Base-by-base conservation (phyloP, 2,797 vertebrate genomes). In the Pantherophis alleghaniensis region DNA sequence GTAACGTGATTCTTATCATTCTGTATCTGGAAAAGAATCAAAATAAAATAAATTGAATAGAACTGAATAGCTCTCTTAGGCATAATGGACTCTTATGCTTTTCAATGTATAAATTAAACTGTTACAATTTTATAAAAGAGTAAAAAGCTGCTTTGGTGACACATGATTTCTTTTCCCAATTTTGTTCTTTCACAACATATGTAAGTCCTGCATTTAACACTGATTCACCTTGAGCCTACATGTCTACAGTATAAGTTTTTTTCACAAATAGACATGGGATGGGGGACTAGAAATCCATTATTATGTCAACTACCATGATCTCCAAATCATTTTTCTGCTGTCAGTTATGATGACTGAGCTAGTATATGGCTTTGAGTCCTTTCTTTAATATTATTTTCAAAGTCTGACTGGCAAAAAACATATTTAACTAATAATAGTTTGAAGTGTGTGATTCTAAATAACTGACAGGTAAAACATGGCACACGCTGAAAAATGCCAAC, bases 41-140 rank as follows among this genome's bases (percentile, higher is more conserved):
- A 97, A 96, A 91, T 74, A 88, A 95, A 92, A 95, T 94, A 91
- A 96, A 96, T 95, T 94, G 7, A 13, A 47, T 47, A 91, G 88
- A 95, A 96, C 93, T 95, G 18, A 93, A 94, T 91, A 95, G 92
- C 14, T 92, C 92, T 94, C 96, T 96, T 96, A 96, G 94, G 53
- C 90, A 95, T 92, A 95, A 94, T 87, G 91, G 89, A 69, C 94
- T 95, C 95, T 96, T 96, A 95, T 9, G 89, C 37, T 28, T 51
- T 83, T 5, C 91, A 93, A 95, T 92, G 92, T n/a, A n/a, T 94
- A 69, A 86, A 97, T 90, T 94, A 90, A 88, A 56, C 47, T 66
- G 26, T 42, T 91, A 95, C 95, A 93, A 96, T 94, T 94, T 61
- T 96, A 91, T 61, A 94, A 11, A 94, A 91, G 90, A 91, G 90